Conservation (phyloP, 2,113 vertebrate species). For the Tachycineta bicolor region DNA sequence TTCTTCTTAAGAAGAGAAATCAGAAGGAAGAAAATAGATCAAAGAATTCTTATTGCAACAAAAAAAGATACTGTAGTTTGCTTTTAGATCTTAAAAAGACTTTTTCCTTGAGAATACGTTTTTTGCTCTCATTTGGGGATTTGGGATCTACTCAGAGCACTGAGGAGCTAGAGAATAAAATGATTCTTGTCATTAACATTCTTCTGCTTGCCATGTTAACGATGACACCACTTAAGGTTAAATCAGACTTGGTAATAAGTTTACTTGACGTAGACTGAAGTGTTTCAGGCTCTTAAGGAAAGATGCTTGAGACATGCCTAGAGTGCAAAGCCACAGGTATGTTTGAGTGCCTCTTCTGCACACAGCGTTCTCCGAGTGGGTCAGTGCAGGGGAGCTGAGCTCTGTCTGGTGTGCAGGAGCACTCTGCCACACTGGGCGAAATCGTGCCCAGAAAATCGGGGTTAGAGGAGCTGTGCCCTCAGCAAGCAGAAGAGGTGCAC, state of each 20-base stretch:
- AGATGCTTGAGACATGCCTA: not conserved
- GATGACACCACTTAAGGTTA: conserved; percentile 50
- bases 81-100: conserved; percentile 51
- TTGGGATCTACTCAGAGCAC: conserved; percentile 43
- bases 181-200: conserved; percentile 48
- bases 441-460: not conserved
- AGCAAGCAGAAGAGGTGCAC: not conserved
- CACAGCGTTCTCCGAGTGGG: not conserved
- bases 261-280: conserved; percentile 40
- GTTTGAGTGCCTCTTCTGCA: not conserved
- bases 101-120: not conserved
- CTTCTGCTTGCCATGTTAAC: conserved; percentile 31
- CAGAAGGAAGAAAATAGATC: conserved; percentile 34
- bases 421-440: not conserved
- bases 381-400: not conserved
- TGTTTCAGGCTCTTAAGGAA: conserved; percentile 20
- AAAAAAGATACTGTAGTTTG: conserved; percentile 24
- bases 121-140: not conserved
- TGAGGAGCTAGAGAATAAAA: conserved; percentile 43
- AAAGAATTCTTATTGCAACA: conserved; percentile 46
- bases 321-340: conserved; percentile 11
- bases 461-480: not conserved
- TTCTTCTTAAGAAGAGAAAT: conserved; percentile 39
- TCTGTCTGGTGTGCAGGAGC: not conserved
- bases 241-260: conserved; percentile 58